Conservation (phyloP, 2,113 vertebrate species). For the Oryzias javanicus region DNA sequence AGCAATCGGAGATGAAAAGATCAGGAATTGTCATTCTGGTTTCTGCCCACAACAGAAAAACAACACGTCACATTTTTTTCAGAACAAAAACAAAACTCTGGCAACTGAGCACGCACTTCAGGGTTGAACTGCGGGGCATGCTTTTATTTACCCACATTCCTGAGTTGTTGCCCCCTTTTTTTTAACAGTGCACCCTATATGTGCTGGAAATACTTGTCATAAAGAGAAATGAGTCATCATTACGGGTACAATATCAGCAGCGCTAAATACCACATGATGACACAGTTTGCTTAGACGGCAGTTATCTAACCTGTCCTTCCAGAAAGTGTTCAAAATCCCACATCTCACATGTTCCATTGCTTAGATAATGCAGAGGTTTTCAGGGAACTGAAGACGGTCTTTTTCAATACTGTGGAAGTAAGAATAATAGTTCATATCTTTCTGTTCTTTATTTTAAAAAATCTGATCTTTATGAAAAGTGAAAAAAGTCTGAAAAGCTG, state of each 20-base stretch:
- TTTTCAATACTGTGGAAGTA: too few species aligned
- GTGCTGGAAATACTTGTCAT: neutral
- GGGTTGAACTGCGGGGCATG: slow-evolving; percentile 19
- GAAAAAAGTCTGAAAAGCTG: too few species aligned
- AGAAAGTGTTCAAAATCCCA: too few species aligned
- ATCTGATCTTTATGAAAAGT: too few species aligned
- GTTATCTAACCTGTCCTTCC: too few species aligned
- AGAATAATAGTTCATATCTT: too few species aligned
- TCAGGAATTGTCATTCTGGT: neutral
- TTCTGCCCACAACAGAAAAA: slow-evolving; percentile 7
- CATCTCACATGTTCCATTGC: too few species aligned
- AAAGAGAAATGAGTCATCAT: neutral
- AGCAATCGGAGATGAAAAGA: slow-evolving; percentile 8
- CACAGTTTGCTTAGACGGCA: too few species aligned
- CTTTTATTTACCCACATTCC: slow-evolving; percentile 42
- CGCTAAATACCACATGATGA: neutral
- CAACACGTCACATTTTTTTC: neutral
- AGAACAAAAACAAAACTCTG: slow-evolving; percentile 6
- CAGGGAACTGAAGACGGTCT: too few species aligned
- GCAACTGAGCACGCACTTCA: slow-evolving; percentile 46
- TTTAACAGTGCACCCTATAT: slow-evolving; percentile 21
- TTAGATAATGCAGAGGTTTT: too few species aligned
- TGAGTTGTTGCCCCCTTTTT: slow-evolving; percentile 24
- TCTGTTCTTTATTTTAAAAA: too few species aligned
- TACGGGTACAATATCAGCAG: neutral